Percentiles rank a stretch among this genome's conserved stretches.
These are phyloP conservation scores for Condylostylus longicornis DNA, from an alignment of 1,140 invertebrate genomes.

Conservation along the genomic window DNA sequence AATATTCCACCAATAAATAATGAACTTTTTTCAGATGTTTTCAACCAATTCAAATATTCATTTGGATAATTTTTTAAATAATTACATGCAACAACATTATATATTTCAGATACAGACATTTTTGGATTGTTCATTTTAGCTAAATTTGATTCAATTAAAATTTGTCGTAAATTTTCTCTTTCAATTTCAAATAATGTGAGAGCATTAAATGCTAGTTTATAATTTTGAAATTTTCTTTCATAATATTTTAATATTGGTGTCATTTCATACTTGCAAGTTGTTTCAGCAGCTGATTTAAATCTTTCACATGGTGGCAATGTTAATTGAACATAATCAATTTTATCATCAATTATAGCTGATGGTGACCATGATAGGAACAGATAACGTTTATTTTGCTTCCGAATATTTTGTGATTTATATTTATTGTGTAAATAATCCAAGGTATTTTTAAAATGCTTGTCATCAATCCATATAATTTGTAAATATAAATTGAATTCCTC, in stretches of 20 bases:
- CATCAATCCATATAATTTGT: slow-evolving; percentile 48
- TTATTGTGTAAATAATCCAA: slow-evolving; percentile 22
- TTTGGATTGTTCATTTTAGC: background rate
- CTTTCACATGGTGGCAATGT: slow-evolving; percentile 40
- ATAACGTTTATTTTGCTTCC: slow-evolving; percentile 31
- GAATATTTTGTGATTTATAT: slow-evolving; percentile 7
- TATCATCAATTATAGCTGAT: slow-evolving; percentile 41
- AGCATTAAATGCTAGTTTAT: slow-evolving; percentile 36
- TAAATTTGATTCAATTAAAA: background rate
- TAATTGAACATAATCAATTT: slow-evolving; percentile 34
- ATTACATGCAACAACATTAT: slow-evolving; percentile 46
- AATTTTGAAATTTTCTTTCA: slow-evolving; percentile 36
- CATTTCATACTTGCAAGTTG: slow-evolving; percentile 45
- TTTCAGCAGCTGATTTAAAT: slow-evolving; percentile 13
- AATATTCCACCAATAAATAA: slow-evolving; percentile 64
- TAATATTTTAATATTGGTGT: slow-evolving; percentile 52
- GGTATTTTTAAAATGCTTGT: slow-evolving; percentile 37
- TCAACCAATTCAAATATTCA: slow-evolving; percentile 41
- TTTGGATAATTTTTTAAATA: slow-evolving; percentile 46
- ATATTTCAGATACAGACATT: slow-evolving; percentile 5
- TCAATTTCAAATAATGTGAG: slow-evolving; percentile 10
- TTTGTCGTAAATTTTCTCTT: background rate
- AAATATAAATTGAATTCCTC: slow-evolving; percentile 35
- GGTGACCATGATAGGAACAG: slow-evolving; percentile 54
- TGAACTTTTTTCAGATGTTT: slow-evolving; percentile 33